A percentile compares a stretch with the other conserved stretches of the same genome.
phyloP scores from a whole-genome alignment of 2,113 vertebrate genomes.

The Naja naja region DNA sequence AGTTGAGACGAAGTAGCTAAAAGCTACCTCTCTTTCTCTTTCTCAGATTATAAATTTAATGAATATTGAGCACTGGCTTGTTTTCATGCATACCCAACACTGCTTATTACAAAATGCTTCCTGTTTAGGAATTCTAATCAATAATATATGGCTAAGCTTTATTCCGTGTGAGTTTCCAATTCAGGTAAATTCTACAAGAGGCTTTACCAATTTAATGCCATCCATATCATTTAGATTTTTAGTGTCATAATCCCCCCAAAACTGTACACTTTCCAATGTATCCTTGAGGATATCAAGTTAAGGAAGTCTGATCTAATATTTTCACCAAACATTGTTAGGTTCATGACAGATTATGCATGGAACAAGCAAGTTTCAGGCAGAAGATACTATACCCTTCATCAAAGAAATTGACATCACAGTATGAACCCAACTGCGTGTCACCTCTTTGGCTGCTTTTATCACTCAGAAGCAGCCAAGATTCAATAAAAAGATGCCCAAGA shows the following conservation, averaged over 20 bases:
- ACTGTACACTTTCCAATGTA: neutral
- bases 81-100: conserved; percentile 24
- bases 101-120: neutral
- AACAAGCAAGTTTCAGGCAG: neutral
- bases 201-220: neutral
- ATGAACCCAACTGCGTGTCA: neutral
- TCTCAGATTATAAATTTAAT: conserved; percentile 38
- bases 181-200: neutral
- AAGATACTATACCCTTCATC: neutral
- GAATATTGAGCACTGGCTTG: conserved; percentile 22
- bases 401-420: neutral
- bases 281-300: neutral
- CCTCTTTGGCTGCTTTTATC: neutral
- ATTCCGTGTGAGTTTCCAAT: neutral
- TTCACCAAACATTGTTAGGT: neutral
- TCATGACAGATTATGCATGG: neutral
- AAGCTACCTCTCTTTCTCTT: conserved; percentile 26
- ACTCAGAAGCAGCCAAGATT: neutral
- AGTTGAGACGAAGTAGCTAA: conserved; percentile 62
- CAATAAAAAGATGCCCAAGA: neutral
- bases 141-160: neutral
- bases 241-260: neutral
- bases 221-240: neutral
- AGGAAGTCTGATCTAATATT: neutral
- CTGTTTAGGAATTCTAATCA: neutral